Percentiles rank a stretch among this genome's conserved stretches.
These are phyloP conservation scores for Riparia riparia DNA, from an alignment of 2,113 vertebrate species.

Conservation along the genomic window DNA sequence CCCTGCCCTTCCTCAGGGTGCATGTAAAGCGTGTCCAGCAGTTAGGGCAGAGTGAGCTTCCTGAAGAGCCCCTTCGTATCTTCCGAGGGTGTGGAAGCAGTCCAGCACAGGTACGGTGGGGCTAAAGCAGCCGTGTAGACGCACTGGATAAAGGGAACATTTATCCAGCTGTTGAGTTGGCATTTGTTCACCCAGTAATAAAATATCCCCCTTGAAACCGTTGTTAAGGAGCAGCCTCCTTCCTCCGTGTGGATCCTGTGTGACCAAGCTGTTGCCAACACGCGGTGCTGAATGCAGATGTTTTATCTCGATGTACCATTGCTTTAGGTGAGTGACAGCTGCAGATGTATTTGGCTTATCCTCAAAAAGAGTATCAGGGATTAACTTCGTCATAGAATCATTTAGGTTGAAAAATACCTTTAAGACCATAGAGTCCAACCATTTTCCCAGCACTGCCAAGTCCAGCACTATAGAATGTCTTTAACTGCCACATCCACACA, in stretches of 20 bases:
- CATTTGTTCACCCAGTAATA: background rate
- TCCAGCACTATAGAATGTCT: background rate
- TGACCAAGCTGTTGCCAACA: background rate
- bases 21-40: background rate
- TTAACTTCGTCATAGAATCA: background rate
- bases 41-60: background rate
- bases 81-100: background rate
- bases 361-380: background rate
- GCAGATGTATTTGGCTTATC: background rate
- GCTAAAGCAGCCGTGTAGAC: background rate
- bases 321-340: background rate
- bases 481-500: fast-evolving
- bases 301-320: background rate
- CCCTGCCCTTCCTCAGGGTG: background rate
- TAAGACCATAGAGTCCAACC: background rate
- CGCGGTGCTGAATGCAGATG: background rate
- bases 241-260: background rate
- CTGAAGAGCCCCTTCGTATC: background rate
- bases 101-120: background rate
- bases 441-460: background rate
- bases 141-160: background rate
- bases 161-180: background rate
- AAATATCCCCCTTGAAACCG: background rate
- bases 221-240: background rate
- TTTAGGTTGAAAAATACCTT: background rate